Evolutionary conservation across 2,888 invertebrate genomes (phyloP).

Genomic region (Pachliopta kotzebuea): DNA sequence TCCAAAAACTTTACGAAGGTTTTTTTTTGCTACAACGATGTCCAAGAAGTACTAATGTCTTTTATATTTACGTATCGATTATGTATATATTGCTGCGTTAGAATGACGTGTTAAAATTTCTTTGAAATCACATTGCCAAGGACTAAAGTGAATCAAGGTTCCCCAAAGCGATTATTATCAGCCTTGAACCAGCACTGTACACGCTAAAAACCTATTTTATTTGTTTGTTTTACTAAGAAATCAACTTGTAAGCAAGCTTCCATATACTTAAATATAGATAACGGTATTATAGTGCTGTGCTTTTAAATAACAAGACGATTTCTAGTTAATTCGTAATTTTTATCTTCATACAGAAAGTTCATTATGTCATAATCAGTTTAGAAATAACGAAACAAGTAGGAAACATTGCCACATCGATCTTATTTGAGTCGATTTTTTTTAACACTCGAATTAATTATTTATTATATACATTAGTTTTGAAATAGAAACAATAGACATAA

Average conservation of each 20-base stretch:
- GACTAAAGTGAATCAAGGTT: background rate
- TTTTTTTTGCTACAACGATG: background rate
- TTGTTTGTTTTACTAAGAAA: background rate
- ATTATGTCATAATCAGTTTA: no score
- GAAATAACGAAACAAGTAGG: no score
- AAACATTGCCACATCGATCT: no score
- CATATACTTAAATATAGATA: no score
- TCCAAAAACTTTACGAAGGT: background rate
- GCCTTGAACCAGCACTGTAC: background rate
- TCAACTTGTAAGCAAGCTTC: background rate
- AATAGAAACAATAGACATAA: no score
- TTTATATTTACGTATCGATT: background rate
- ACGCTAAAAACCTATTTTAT: background rate
- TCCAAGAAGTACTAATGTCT: background rate
- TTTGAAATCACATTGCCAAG: background rate
- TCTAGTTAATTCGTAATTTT: no score
- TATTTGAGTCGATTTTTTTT: no score
- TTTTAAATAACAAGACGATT: no score
- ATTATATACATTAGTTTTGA: no score
- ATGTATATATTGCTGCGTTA: background rate
- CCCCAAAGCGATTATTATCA: background rate
- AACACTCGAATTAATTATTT: no score
- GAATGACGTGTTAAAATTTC: background rate
- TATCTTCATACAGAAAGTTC: no score
- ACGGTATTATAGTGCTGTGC: no score